These are phyloP conservation scores for Eupithecia pulchellata DNA, from an alignment of 2,888 invertebrate species.

Conservation along the genomic window DNA sequence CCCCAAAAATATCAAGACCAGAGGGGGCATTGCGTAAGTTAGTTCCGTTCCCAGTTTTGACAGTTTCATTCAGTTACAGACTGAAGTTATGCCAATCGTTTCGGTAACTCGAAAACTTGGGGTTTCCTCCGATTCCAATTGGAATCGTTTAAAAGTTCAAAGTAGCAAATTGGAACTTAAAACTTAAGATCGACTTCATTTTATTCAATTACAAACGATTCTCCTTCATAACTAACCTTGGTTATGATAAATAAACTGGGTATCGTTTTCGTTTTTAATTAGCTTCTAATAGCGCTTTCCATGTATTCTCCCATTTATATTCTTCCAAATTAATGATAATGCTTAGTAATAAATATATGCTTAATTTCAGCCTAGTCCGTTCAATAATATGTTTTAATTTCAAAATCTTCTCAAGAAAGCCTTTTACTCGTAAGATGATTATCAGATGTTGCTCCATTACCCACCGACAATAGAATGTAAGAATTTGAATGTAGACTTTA, in stretches of 20 bases:
- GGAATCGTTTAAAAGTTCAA: too few species aligned
- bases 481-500: too few species aligned
- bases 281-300: too few species aligned
- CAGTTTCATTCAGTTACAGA: constrained; percentile 5
- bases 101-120: constrained; percentile 11
- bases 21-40: constrained; percentile 3
- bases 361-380: background rate
- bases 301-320: too few species aligned
- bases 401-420: too few species aligned
- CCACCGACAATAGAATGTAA: too few species aligned
- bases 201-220: background rate
- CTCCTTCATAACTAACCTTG: background rate
- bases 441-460: too few species aligned
- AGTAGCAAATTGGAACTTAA: background rate
- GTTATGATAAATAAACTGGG: background rate
- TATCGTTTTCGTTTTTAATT: too few species aligned
- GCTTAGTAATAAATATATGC: background rate
- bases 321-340: too few species aligned
- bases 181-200: background rate
- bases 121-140: background rate
- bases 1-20: constrained; percentile 32
- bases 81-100: constrained; percentile 2
- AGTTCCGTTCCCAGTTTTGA: constrained; percentile 5
- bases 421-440: too few species aligned
- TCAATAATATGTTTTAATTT: background rate